Evolutionary conservation across 2,888 invertebrate genomes (phyloP).

Genomic region (Meloe dianella): DNA sequence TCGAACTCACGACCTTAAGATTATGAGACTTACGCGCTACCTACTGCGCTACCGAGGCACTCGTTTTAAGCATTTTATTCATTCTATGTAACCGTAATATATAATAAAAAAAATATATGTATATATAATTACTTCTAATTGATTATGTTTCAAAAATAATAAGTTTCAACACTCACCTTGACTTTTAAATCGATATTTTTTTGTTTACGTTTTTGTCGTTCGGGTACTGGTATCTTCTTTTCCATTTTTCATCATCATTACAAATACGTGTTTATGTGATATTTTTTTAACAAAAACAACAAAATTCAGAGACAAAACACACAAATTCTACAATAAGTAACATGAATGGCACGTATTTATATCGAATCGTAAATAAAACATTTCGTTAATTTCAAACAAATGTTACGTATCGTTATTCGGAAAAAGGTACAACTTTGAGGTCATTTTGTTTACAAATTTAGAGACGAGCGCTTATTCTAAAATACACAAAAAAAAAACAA

Average conservation of each 20-base stretch:
- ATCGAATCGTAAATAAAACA: background rate
- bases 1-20: constrained; percentile 96
- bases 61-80: background rate
- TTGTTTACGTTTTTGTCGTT: constrained; percentile 41
- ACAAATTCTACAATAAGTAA: background rate
- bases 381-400: constrained; percentile 16
- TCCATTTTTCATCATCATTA: constrained; percentile 34
- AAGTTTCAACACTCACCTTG: constrained; percentile 36
- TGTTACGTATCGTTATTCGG: constrained; percentile 18
- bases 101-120: background rate
- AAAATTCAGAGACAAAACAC: background rate
- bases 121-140: too few species aligned
- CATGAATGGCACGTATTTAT: constrained; percentile 1
- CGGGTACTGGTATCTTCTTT: constrained; percentile 37
- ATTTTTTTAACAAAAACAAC: constrained; percentile 13
- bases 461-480: constrained; percentile 24
- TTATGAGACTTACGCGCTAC: constrained; percentile 91
- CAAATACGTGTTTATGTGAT: constrained; percentile 10
- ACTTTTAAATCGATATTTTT: constrained; percentile 37
- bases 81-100: background rate
- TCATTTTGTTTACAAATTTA: constrained; percentile 36
- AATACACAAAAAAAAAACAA: constrained; percentile 19
- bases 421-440: constrained; percentile 26
- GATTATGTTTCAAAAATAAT: background rate
- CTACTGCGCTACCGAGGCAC: constrained; percentile 86